A percentile compares a stretch with the other conserved stretches of the same genome.
Conservation (phyloP, 2,888 invertebrate genomes). For the Melinaea marsaeus region DNA sequence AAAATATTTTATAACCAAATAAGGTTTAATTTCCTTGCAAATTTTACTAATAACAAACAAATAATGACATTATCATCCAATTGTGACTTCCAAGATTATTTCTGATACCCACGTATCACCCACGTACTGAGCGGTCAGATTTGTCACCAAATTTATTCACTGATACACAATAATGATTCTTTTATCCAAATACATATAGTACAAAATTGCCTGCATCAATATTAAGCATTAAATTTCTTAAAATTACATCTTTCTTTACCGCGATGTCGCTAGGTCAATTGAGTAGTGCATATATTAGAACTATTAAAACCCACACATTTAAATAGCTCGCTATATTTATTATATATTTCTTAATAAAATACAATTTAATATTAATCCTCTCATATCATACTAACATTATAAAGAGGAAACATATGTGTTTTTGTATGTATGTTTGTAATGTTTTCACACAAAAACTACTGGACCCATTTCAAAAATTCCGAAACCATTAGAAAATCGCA, state of each 20-base stretch:
- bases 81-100: constrained; percentile 14
- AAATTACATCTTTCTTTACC: background rate
- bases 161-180: background rate
- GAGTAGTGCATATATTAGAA: background rate
- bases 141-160: background rate
- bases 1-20: background rate
- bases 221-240: background rate
- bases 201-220: background rate
- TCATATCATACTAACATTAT: too few species aligned
- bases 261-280: background rate
- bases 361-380: too few species aligned
- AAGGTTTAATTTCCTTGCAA: background rate
- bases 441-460: too few species aligned
- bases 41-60: background rate
- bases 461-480: too few species aligned
- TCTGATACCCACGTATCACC: constrained; percentile 8
- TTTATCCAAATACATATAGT: background rate
- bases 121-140: constrained; percentile 1
- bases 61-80: constrained; percentile 15
- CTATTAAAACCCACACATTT: background rate
- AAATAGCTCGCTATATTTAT: background rate
- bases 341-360: too few species aligned
- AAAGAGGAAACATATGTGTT: too few species aligned
- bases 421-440: too few species aligned
- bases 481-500: too few species aligned